Conservation (phyloP, 2,888 invertebrate species). For the Eilema depressum region DNA sequence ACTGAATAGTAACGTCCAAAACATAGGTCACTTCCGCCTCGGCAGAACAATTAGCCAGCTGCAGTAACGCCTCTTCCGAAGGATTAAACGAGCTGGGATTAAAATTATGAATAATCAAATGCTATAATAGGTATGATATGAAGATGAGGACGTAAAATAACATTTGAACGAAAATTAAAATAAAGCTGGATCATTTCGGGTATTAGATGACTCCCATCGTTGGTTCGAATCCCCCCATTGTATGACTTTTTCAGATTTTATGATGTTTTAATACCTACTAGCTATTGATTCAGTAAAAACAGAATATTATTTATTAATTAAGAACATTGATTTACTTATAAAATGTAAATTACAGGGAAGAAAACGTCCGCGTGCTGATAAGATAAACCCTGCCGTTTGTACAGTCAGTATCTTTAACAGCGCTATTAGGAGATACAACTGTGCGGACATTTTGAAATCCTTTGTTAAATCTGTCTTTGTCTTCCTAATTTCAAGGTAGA, state of each 20-base stretch:
- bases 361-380: not conserved
- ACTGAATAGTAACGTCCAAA: too few species aligned
- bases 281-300: not conserved
- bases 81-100: too few species aligned
- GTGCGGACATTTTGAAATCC: not conserved
- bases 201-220: too few species aligned
- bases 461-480: conserved; percentile 1
- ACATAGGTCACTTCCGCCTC: too few species aligned
- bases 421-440: not conserved
- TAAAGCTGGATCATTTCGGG: too few species aligned
- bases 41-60: too few species aligned
- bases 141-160: too few species aligned
- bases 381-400: not conserved
- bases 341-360: not conserved
- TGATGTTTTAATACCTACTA: not conserved
- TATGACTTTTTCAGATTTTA: not conserved
- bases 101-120: too few species aligned
- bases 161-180: too few species aligned
- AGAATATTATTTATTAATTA: not conserved
- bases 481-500: not conserved
- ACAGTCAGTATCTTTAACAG: not conserved
- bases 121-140: too few species aligned
- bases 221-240: too few species aligned
- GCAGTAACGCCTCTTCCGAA: too few species aligned
- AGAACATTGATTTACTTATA: not conserved